Percentiles rank a stretch among this genome's conserved stretches.
Evolutionary conservation across 2,888 invertebrate genomes (phyloP).

Genomic region (Diadromus collaris): DNA sequence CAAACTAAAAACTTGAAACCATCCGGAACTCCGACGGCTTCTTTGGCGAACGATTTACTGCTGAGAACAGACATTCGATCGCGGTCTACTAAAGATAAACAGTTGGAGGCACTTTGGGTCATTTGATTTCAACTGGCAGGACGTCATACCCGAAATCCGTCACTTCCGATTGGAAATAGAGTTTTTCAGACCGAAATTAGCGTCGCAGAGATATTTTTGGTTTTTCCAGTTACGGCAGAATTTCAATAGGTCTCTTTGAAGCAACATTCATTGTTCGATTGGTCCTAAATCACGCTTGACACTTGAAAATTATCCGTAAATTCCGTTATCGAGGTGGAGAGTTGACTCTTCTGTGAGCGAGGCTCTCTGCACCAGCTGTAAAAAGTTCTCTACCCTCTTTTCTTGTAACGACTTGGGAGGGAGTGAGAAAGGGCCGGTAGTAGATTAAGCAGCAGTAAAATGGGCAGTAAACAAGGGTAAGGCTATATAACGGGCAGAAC

Average conservation of each 20-base stretch:
- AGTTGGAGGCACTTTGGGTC: neutral
- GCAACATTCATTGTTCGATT: neutral
- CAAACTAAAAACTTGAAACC: slow-evolving; percentile 13
- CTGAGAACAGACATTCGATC: neutral
- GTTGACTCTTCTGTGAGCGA: slow-evolving; percentile 19
- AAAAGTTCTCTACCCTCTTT: slow-evolving; percentile 30
- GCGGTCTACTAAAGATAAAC: neutral
- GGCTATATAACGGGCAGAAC: slow-evolving; percentile 28
- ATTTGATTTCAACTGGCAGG: no score
- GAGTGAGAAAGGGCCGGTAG: slow-evolving; percentile 35
- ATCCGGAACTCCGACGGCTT: neutral
- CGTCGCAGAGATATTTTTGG: neutral
- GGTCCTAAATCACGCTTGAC: neutral
- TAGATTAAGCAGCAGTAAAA: slow-evolving; percentile 52
- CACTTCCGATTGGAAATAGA: no score
- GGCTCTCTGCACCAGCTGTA: slow-evolving; percentile 45
- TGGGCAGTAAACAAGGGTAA: slow-evolving; percentile 56
- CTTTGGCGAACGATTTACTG: slow-evolving; percentile 2
- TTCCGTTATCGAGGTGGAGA: slow-evolving; percentile 9
- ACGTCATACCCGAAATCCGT: no score
- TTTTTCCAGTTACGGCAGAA: neutral
- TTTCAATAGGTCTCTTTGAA: neutral
- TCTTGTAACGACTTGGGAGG: slow-evolving; percentile 51
- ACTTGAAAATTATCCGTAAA: slow-evolving; percentile 30
- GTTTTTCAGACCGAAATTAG: no score